These are phyloP conservation scores for Girardia tigrina DNA, from an alignment of 2,888 invertebrate genomes.

Conservation along the genomic window DNA sequence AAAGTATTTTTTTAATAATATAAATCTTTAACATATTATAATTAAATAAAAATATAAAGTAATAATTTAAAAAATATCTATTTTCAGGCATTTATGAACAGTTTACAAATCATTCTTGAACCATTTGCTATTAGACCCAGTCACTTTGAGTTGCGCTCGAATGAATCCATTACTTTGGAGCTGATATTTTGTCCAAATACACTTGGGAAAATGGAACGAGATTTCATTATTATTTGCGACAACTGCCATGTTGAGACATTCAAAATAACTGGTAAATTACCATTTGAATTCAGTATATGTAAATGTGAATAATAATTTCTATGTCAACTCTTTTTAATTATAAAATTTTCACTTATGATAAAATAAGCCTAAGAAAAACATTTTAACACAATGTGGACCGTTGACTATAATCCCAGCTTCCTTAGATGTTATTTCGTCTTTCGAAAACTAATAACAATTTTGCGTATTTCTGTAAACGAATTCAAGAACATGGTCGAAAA, in stretches of 20 bases:
- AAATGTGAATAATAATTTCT: too few species aligned
- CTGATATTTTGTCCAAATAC: conserved; percentile 44
- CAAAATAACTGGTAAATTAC: conserved; percentile 35
- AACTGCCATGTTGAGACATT: conserved; percentile 47
- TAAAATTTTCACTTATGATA: too few species aligned
- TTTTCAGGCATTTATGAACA: not conserved
- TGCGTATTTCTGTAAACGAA: too few species aligned
- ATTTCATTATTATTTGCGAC: conserved; percentile 48
- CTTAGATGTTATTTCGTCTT: too few species aligned
- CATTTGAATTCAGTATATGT: too few species aligned
- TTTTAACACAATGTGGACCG: too few species aligned
- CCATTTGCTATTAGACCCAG: conserved; percentile 42
- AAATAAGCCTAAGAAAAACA: too few species aligned
- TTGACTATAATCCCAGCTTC: too few species aligned
- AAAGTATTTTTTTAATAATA: conserved; percentile 41
- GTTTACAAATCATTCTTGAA: not conserved
- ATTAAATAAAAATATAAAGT: not conserved
- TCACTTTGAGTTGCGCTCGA: conserved; percentile 43
- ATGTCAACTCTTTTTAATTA: too few species aligned
- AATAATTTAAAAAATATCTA: too few species aligned
- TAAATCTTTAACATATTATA: not conserved
- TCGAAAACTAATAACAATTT: too few species aligned
- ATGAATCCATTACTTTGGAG: conserved; percentile 43
- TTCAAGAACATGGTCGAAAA: too few species aligned
- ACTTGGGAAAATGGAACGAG: conserved; percentile 41